Evolutionary conservation across 2,113 vertebrate species (phyloP).

Genomic region (Agelaius tricolor): DNA sequence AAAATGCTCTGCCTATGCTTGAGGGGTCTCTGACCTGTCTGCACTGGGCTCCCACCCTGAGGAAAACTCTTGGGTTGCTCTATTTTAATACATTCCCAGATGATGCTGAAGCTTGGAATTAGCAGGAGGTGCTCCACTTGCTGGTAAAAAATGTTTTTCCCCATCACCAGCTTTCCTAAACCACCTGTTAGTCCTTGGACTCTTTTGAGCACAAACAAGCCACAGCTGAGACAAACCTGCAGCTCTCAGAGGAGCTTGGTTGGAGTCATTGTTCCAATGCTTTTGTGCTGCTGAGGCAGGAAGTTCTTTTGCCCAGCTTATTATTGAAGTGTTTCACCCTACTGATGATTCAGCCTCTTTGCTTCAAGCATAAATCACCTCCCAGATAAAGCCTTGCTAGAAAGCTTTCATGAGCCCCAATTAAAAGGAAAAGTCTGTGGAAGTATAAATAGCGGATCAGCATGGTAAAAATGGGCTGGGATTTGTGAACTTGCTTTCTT

Average conservation of each 20-base stretch:
- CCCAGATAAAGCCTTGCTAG: slow-evolving; percentile 20
- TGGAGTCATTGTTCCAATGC: background rate
- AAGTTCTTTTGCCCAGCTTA: background rate
- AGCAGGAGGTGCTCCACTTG: background rate
- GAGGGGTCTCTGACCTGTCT: background rate
- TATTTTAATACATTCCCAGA: background rate
- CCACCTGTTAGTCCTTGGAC: background rate
- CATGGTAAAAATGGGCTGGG: background rate
- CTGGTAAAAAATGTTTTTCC: background rate
- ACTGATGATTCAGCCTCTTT: slow-evolving; percentile 26
- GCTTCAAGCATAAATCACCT: slow-evolving; percentile 23
- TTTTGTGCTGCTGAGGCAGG: background rate
- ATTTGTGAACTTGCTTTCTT: background rate
- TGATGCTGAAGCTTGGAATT: rapidly evolving
- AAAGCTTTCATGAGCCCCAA: slow-evolving; percentile 25
- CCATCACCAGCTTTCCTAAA: background rate
- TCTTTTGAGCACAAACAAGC: background rate
- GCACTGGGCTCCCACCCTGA: background rate
- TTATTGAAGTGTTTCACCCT: slow-evolving; percentile 4
- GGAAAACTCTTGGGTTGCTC: background rate
- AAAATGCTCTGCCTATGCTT: background rate
- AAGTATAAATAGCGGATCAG: background rate
- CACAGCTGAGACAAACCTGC: background rate
- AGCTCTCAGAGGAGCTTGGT: background rate
- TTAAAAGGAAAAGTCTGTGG: slow-evolving; percentile 13